These are phyloP conservation scores for Camelus dromedarius DNA, from an alignment of 2,113 vertebrate species.

Conservation along the genomic window DNA sequence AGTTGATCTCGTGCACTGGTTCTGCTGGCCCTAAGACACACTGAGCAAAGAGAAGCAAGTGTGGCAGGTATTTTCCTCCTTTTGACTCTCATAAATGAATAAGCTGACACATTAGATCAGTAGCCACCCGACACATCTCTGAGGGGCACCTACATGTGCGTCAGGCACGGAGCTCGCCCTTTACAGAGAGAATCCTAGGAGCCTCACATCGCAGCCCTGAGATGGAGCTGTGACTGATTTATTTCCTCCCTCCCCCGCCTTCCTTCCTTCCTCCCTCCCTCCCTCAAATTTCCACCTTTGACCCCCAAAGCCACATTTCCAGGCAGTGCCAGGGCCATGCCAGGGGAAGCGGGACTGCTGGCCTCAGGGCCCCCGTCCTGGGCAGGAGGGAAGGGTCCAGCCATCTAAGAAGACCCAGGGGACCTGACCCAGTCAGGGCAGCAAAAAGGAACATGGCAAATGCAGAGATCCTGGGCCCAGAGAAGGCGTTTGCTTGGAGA, in stretches of 20 bases:
- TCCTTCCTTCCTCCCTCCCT: not conserved
- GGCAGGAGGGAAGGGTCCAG: not conserved
- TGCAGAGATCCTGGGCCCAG: not conserved
- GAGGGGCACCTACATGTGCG: fast-evolving
- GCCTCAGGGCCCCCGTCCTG: not conserved
- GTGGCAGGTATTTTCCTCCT: not conserved
- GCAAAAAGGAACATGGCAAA: not conserved
- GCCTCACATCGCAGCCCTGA: not conserved
- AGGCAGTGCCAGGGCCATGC: not conserved
- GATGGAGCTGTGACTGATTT: not conserved
- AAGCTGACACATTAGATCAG: not conserved
- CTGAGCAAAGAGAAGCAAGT: not conserved
- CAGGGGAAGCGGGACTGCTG: not conserved
- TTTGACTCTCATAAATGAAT: not conserved
- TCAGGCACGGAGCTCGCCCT: not conserved
- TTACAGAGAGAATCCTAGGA: not conserved
- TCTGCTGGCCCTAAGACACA: not conserved
- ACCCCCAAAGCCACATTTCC: not conserved
- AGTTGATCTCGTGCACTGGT: not conserved
- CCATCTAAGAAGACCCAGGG: not conserved
- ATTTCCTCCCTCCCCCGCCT: not conserved
- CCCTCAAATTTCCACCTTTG: not conserved
- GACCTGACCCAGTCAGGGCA: not conserved
- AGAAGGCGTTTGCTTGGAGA: not conserved
- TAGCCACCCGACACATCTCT: not conserved